A percentile compares a stretch with the other conserved stretches of the same genome.
Evolutionary conservation across 2,797 vertebrate species (phyloP).

Genomic region (Petrocephalus schoutedeni): DNA sequence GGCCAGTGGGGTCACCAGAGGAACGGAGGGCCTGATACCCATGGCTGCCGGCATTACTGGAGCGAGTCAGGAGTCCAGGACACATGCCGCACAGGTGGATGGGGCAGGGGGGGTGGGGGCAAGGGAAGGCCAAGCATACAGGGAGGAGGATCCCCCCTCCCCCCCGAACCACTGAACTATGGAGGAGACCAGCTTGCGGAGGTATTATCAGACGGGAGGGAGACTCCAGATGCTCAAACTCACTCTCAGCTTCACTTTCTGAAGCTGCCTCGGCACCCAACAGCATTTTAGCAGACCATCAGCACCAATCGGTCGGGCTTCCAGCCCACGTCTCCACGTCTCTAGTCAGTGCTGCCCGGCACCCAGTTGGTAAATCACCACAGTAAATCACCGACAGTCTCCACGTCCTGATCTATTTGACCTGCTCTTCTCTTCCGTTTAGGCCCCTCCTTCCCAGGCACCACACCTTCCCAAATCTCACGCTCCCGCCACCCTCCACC

Average conservation of each 20-base stretch:
- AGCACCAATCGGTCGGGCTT: not conserved
- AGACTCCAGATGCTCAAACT: not conserved
- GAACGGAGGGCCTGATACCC: not conserved
- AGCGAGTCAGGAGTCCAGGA: not conserved
- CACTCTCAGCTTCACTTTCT: not conserved
- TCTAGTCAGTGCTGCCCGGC: not conserved
- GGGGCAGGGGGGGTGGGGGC: not conserved
- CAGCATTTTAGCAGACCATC: not conserved
- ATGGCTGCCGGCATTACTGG: not conserved
- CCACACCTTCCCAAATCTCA: constrained; percentile 29
- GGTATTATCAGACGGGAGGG: not conserved
- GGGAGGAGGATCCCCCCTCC: not conserved
- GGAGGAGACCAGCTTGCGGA: not conserved
- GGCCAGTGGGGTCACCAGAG: not conserved
- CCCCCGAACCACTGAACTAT: not conserved
- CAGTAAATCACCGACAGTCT: not conserved
- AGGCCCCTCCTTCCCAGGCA: not conserved
- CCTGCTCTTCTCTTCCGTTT: not conserved
- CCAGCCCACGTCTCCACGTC: not conserved
- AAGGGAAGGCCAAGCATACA: not conserved
- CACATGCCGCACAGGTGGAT: not conserved
- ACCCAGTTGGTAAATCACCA: too few relatives aligned
- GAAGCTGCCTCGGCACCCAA: not conserved
- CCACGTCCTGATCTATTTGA: not conserved
- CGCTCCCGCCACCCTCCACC: constrained; percentile 14